Conservation (phyloP, 2,113 vertebrate species). For the Salvelinus alpinus region DNA sequence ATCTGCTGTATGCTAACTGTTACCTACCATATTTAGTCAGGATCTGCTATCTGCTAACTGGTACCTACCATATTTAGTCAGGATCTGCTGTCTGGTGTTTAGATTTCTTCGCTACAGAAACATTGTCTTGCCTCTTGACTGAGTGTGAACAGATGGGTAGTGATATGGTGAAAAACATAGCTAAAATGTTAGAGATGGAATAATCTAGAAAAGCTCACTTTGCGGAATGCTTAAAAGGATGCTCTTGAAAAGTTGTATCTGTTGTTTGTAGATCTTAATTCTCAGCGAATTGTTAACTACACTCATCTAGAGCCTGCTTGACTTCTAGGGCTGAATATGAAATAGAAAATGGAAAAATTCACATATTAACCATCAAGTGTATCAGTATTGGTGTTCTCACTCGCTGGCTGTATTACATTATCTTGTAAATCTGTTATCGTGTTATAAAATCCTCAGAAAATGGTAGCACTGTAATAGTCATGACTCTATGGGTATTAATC, state of each 20-base stretch:
- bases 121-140: neutral
- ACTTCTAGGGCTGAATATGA: neutral
- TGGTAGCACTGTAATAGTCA: neutral
- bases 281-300: neutral
- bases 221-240: neutral
- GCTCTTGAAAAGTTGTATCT: neutral
- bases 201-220: neutral
- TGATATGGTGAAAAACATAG: neutral
- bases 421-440: neutral
- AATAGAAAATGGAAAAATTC: neutral
- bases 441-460: neutral
- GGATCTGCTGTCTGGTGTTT: neutral
- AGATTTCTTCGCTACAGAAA: neutral
- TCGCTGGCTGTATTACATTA: neutral
- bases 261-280: neutral
- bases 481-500: neutral
- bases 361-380: neutral
- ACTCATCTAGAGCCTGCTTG: neutral
- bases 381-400: conserved; percentile 1
- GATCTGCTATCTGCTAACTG: neutral
- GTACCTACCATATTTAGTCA: neutral
- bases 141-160: neutral
- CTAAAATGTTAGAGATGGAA: neutral
- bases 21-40: neutral
- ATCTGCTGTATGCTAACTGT: neutral